Conservation (phyloP, 2,113 vertebrate genomes). For the Mystacornis crossleyi region DNA sequence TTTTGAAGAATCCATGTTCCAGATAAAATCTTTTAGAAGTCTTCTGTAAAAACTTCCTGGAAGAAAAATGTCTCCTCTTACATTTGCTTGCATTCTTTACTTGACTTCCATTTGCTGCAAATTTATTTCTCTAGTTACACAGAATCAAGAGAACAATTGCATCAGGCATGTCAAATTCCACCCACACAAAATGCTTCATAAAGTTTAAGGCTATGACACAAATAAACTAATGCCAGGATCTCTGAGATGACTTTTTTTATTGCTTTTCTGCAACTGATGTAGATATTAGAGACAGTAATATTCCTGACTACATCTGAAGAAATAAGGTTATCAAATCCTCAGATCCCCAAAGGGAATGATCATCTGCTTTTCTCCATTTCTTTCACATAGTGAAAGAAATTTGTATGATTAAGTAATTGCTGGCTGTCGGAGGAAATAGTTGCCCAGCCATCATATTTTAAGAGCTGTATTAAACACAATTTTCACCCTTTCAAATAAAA, state of each 20-base stretch:
- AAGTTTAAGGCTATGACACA: constrained; percentile 31
- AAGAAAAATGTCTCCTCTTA: constrained; percentile 38
- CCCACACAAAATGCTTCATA: neutral
- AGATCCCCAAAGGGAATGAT: constrained; percentile 11
- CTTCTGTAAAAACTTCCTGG: neutral
- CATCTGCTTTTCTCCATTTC: constrained; percentile 31
- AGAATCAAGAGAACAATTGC: constrained; percentile 20
- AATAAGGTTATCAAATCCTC: constrained; percentile 29
- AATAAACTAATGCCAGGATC: constrained; percentile 4
- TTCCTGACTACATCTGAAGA: constrained; percentile 8
- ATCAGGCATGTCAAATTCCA: constrained; percentile 20
- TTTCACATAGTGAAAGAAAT: constrained; percentile 22
- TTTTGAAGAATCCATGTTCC: constrained; percentile 28
- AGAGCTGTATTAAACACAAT: neutral
- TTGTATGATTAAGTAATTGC: constrained; percentile 51
- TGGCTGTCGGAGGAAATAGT: constrained; percentile 14
- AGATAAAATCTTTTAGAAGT: constrained; percentile 45
- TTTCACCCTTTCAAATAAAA: constrained; percentile 16
- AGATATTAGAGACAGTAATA: constrained; percentile 11
- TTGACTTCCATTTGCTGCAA: constrained; percentile 4
- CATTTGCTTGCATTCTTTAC: constrained; percentile 15
- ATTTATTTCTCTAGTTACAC: constrained; percentile 4
- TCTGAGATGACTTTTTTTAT: neutral
- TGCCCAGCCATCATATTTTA: neutral
- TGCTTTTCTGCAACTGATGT: constrained; percentile 21